Percentiles rank a stretch among this genome's conserved stretches.
Conservation (phyloP, 2,113 vertebrate species). For the Aspidoscelis tigris region DNA sequence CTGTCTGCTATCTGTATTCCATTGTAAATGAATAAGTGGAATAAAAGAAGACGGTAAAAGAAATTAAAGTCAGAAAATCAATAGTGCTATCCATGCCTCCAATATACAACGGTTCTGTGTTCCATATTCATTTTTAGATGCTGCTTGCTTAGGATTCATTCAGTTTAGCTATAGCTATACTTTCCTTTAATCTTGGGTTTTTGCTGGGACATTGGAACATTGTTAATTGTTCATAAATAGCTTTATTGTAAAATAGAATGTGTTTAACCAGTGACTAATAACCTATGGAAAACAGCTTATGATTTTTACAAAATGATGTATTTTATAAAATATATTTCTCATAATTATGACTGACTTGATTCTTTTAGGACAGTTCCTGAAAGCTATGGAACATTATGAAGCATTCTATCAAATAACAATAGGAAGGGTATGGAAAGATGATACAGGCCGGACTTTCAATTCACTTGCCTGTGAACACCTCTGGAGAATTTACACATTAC, state of each 20-base stretch:
- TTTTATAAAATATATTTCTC: conserved; percentile 39
- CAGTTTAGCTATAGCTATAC: not conserved
- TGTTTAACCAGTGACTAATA: conserved; percentile 9
- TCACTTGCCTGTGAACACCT: conserved; percentile 79
- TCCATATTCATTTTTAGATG: not conserved
- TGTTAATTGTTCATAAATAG: not conserved
- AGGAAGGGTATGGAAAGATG: conserved; percentile 78
- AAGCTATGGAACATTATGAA: conserved; percentile 83
- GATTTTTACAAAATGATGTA: not conserved
- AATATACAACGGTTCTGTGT: not conserved
- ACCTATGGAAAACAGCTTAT: not conserved
- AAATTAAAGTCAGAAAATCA: too few relatives aligned
- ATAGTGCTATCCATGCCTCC: not conserved
- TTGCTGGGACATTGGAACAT: not conserved
- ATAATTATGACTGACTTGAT: conserved; percentile 47
- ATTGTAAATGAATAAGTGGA: too few relatives aligned
- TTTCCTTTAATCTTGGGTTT: not conserved
- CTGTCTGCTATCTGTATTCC: too few relatives aligned
- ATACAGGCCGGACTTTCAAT: conserved; percentile 70
- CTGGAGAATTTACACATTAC: conserved; percentile 82
- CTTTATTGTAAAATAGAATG: not conserved
- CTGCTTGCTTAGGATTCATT: not conserved
- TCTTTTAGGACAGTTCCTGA: conserved; percentile 77
- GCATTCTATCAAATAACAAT: conserved; percentile 77
- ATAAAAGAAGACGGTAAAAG: too few relatives aligned